Evolutionary conservation across 1,140 invertebrate genomes (phyloP), one percentile per base, ranked within the genome.

Genomic region (Drosophila lini): DNA sequence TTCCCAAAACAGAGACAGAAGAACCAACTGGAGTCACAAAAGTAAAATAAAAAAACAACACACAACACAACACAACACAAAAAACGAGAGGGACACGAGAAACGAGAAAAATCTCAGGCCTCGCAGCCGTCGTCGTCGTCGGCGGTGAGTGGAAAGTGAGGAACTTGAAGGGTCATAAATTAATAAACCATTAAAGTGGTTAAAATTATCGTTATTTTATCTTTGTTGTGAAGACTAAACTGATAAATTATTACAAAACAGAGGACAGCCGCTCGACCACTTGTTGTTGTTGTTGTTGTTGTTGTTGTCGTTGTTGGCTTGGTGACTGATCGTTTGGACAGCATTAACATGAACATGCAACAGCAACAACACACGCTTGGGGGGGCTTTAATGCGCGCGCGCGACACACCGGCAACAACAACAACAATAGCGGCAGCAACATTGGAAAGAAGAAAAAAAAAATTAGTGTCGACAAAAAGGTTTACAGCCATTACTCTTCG

Each of bases 241-340:
- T 91, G 90, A 91, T 91, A 91, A 91, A 91, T 91, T 91, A 91
- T 91, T 91, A 91, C 90, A 91, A 91, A 90, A 91, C 90, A 91
- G 80, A 91, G 82, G 82, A 91, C 84, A 91, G 80, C 60, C 73
- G 59, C 58, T 56, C 45, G 73, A 50, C 57, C 53, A 47, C 74
- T 76, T 76, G 61, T 19, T 40, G 60, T 58, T 59, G n/a, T n/a
- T n/a, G 75, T 32, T 53, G 63, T 5, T 56, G 42, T n/a, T 50
- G 36, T 31, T 53, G 16, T 28, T 36, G 47, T 41, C 61, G 61
- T 61, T 74, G 70, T 31, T 70, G 48, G 32, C 48, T 45, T 85
- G 81, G 81, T 85, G 81, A 89, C 84, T 89, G 84, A 89, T 89
- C 84, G 84, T 69, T 89, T 75, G 78, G 80, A 89, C 84, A 89